phyloP scores from a whole-genome alignment of 2,113 vertebrate species.

The Cyanoderma ruficeps region DNA sequence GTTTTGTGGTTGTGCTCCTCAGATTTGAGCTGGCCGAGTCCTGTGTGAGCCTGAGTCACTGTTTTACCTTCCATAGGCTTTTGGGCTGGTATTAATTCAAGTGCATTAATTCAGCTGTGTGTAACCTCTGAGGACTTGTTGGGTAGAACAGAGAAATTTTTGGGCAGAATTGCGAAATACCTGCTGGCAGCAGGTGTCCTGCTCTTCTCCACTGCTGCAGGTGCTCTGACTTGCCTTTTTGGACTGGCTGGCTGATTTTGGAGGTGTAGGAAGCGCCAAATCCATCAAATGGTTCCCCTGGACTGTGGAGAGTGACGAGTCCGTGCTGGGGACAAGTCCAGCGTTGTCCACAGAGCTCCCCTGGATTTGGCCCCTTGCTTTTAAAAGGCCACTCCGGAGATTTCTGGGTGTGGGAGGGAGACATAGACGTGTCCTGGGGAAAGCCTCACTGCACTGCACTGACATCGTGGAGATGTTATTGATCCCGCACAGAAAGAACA shows the following conservation, averaged over 20 bases:
- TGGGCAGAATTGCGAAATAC: not conserved
- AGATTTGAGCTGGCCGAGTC: not conserved
- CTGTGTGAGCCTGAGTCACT: not conserved
- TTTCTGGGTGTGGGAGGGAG: not conserved
- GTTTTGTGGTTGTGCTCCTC: not conserved
- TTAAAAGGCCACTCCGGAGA: not conserved
- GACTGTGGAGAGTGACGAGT: rapidly evolving
- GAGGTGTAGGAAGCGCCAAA: not conserved
- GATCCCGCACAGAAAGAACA: not conserved
- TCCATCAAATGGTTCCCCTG: not conserved
- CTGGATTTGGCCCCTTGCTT: not conserved
- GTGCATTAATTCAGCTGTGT: not conserved
- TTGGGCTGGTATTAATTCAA: not conserved
- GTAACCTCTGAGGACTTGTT: not conserved
- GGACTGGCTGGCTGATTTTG: not conserved
- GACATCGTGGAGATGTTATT: not conserved
- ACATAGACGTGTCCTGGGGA: not conserved
- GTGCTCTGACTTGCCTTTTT: not conserved
- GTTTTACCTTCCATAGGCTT: not conserved
- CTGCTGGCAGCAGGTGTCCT: not conserved
- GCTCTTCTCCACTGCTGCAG: not conserved
- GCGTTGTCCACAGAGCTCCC: rapidly evolving
- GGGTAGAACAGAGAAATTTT: not conserved
- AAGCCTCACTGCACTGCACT: rapidly evolving
- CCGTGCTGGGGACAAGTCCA: rapidly evolving